phyloP scores from a whole-genome alignment of 2,888 invertebrate species.

The Nesidiocoris tenuis region DNA sequence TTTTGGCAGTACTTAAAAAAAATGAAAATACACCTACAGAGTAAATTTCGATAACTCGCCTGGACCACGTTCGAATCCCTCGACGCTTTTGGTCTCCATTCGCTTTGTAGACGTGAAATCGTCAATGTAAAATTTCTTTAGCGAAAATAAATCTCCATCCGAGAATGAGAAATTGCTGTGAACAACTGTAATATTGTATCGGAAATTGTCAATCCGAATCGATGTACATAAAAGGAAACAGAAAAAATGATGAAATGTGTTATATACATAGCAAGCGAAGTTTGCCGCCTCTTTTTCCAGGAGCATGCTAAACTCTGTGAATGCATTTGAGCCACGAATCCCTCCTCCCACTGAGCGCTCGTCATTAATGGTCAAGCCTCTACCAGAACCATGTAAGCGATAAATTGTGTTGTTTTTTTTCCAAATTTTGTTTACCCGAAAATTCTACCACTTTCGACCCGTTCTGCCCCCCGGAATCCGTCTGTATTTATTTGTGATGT shows the following conservation, averaged over 20 bases:
- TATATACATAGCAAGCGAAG: conserved; percentile 47
- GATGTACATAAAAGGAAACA: background rate
- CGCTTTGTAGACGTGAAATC: background rate
- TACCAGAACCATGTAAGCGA: conserved; percentile 77
- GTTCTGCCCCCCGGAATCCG: background rate
- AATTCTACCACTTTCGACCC: background rate
- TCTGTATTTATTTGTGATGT: conserved; percentile 32
- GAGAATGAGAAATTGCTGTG: background rate
- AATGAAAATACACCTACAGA: background rate
- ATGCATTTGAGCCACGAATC: conserved; percentile 86
- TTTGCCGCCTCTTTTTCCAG: conserved; percentile 63
- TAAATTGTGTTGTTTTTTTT: conserved; percentile 23
- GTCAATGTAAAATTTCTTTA: background rate
- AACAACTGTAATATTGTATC: background rate
- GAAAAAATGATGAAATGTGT: conserved; percentile 6
- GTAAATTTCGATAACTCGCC: background rate
- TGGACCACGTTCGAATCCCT: background rate
- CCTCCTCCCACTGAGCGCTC: conserved; percentile 77
- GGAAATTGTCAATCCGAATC: background rate
- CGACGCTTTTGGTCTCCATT: background rate
- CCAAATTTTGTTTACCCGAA: conserved; percentile 20
- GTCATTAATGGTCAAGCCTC: conserved; percentile 75
- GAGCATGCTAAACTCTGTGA: conserved; percentile 95
- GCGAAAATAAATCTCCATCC: background rate
- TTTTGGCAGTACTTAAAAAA: too few species aligned